Percentiles rank a stretch among this genome's conserved stretches.
These are phyloP conservation scores for Reticulitermes speratus DNA, from an alignment of 1,140 invertebrate species.

Conservation along the genomic window DNA sequence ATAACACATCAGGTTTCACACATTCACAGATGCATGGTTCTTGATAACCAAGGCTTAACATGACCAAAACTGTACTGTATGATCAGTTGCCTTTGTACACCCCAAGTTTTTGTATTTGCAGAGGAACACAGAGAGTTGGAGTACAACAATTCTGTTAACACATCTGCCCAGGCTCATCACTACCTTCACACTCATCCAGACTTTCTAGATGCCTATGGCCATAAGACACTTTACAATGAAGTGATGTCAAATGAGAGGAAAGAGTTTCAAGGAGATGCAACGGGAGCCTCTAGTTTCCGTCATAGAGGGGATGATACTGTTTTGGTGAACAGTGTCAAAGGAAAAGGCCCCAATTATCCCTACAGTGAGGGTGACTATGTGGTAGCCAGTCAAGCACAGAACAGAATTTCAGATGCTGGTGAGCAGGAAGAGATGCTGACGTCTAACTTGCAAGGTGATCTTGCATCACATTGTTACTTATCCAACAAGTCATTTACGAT, in stretches of 20 bases:
- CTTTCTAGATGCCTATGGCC: background rate
- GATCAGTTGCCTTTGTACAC: no score
- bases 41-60: no score
- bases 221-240: background rate
- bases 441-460: background rate
- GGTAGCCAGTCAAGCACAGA: background rate
- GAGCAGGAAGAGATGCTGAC: slow-evolving; percentile 17
- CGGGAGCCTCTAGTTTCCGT: slow-evolving; percentile 10
- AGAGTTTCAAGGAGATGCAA: background rate
- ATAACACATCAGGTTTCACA: no score
- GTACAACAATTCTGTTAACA: slow-evolving; percentile 24
- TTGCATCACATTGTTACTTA: no score
- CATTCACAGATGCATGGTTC: background rate
- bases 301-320: slow-evolving; percentile 21
- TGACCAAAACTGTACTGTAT: no score
- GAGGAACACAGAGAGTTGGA: background rate
- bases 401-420: background rate
- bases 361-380: background rate
- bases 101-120: background rate
- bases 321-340: background rate
- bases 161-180: slow-evolving; percentile 1
- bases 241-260: background rate
- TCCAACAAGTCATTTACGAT: no score
- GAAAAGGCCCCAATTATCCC: background rate
- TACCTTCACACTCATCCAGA: slow-evolving; percentile 23